Evolutionary conservation across 92 coral and sea anemone species (phyloP).

Genomic region (Porites lobata): DNA sequence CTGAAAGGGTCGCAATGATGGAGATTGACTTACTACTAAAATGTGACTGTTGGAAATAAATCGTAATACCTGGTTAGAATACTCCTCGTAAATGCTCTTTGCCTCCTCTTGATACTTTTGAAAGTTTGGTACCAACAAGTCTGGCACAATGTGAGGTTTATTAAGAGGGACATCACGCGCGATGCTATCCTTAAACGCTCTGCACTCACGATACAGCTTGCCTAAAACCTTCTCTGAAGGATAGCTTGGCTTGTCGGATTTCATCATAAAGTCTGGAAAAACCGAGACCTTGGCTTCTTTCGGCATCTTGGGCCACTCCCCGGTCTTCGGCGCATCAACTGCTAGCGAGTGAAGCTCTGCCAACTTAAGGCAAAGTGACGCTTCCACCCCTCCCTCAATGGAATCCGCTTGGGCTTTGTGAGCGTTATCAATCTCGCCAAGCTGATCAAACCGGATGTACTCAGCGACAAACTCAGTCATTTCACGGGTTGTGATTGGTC

Average conservation of each 20-base stretch:
- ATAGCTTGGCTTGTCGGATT: slow-evolving; percentile 90
- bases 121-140: slow-evolving; percentile 79
- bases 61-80: slow-evolving; percentile 64
- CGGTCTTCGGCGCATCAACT: slow-evolving; percentile 99
- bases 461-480: slow-evolving; percentile 90
- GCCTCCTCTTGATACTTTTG: slow-evolving; percentile 79
- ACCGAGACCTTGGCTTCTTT: slow-evolving; percentile 39
- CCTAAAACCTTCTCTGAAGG: slow-evolving; percentile 91
- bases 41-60: neutral
- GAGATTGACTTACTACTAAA: neutral
- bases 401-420: slow-evolving; percentile 96
- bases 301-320: slow-evolving; percentile 81
- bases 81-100: slow-evolving; percentile 76
- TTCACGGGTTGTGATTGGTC: slow-evolving; percentile 82
- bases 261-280: slow-evolving; percentile 99
- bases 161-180: slow-evolving; percentile 57
- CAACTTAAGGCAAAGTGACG: slow-evolving; percentile 76
- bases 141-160: slow-evolving; percentile 62
- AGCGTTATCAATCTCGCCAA: slow-evolving; percentile 96
- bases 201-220: slow-evolving; percentile 88
- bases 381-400: slow-evolving; percentile 81
- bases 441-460: slow-evolving; percentile 89
- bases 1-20: no score
- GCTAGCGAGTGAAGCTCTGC: slow-evolving; percentile 93
- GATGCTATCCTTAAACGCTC: slow-evolving; percentile 91